Evolutionary conservation across 2,113 vertebrate genomes (phyloP).

Genomic region (Rissa tridactyla): DNA sequence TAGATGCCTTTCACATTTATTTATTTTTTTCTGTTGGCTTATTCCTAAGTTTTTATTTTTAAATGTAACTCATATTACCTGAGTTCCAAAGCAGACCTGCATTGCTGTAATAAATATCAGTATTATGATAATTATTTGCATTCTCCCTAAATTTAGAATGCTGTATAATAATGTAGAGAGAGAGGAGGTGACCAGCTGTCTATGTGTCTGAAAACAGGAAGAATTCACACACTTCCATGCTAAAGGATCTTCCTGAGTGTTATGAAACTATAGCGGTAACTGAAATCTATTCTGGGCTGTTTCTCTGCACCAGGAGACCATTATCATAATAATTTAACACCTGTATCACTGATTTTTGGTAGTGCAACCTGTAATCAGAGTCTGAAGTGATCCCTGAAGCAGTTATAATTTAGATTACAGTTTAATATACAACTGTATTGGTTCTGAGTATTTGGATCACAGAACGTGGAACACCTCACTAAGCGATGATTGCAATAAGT

Average conservation of each 20-base stretch:
- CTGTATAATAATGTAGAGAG: neutral
- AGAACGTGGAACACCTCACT: slow-evolving; percentile 37
- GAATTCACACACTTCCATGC: neutral
- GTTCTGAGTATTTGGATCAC: slow-evolving; percentile 44
- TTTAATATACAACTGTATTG: slow-evolving; percentile 52
- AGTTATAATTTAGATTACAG: slow-evolving; percentile 72
- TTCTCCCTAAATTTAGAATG: neutral
- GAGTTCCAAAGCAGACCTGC: neutral
- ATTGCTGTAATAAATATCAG: slow-evolving; percentile 45
- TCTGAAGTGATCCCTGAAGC: slow-evolving; percentile 57
- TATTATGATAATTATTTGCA: slow-evolving; percentile 49
- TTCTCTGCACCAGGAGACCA: slow-evolving; percentile 33
- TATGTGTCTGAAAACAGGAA: slow-evolving; percentile 2
- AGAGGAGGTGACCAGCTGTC: neutral
- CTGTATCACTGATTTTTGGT: slow-evolving; percentile 64
- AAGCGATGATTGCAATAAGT: neutral
- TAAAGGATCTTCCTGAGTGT: neutral
- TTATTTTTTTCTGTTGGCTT: neutral
- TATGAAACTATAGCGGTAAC: slow-evolving; percentile 30
- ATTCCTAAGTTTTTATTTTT: neutral
- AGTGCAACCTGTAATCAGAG: slow-evolving; percentile 67
- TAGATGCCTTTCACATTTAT: neutral
- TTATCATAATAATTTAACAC: slow-evolving; percentile 72
- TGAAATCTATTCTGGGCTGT: slow-evolving; percentile 31
- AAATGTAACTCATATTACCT: slow-evolving; percentile 24